Conservation (phyloP, 1,140 invertebrate species). For the Stegodyphus mimosarum region DNA sequence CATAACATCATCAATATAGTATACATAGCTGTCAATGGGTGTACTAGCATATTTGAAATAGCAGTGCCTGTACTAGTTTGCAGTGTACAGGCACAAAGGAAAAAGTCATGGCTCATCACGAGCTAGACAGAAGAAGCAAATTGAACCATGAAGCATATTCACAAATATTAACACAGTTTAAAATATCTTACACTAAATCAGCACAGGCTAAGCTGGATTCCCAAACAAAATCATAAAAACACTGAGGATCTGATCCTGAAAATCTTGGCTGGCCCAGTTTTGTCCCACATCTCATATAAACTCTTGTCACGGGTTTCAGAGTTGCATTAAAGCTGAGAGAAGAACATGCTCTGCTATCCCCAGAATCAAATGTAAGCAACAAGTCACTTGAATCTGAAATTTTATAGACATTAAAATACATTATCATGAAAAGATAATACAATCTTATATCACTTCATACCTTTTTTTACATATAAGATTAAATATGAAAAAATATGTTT, state of each 20-base stretch:
- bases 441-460: too few relatives aligned
- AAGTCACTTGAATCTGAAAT: constrained; percentile 31
- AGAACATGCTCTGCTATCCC: constrained; percentile 21
- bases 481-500: too few relatives aligned
- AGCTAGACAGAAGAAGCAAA: too few relatives aligned
- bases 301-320: neutral
- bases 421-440: neutral
- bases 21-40: too few relatives aligned
- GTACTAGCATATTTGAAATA: too few relatives aligned
- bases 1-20: too few relatives aligned
- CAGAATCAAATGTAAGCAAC: constrained; percentile 50
- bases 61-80: too few relatives aligned
- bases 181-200: constrained; percentile 40
- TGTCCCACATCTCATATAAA: constrained; percentile 49
- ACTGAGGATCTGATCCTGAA: constrained; percentile 59
- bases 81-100: too few relatives aligned
- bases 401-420: neutral
- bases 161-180: too few relatives aligned
- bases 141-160: too few relatives aligned
- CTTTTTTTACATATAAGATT: too few relatives aligned
- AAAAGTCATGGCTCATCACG: too few relatives aligned
- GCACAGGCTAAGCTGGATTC: constrained; percentile 66
- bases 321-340: neutral
- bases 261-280: constrained; percentile 28
- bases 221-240: constrained; percentile 67